A percentile compares a stretch with the other conserved stretches of the same genome.
Evolutionary conservation across 30 jellyfish, hydroid and myxozoan genomes (phyloP).

Genomic region (Pelagia noctiluca): DNA sequence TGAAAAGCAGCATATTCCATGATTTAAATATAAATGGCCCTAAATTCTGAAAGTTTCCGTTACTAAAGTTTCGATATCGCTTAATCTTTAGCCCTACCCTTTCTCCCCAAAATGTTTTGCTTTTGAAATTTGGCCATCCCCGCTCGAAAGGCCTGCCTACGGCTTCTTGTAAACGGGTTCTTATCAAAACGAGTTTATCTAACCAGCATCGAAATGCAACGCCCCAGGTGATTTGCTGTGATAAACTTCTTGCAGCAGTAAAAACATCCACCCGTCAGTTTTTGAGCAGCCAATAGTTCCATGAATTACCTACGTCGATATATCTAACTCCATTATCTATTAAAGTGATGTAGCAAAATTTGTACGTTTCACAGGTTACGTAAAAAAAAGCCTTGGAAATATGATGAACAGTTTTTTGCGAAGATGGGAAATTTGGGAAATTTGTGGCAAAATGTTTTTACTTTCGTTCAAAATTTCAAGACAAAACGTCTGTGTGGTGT

Average conservation of each 20-base stretch:
- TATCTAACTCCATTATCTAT: background rate
- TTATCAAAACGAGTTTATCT: background rate
- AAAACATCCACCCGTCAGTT: background rate
- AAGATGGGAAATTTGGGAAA: too few species aligned
- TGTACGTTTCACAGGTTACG: background rate
- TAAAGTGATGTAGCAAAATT: background rate
- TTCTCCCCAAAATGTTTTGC: too few species aligned
- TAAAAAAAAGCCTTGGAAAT: background rate
- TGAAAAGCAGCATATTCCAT: too few species aligned
- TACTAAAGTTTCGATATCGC: too few species aligned
- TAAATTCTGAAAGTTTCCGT: too few species aligned
- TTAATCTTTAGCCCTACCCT: too few species aligned
- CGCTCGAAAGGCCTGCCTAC: too few species aligned
- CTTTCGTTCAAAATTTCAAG: too few species aligned
- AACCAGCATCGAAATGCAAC: background rate
- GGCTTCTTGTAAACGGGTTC: background rate
- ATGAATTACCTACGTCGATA: background rate
- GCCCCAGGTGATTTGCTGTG: constrained; percentile 2
- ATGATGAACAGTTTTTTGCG: background rate
- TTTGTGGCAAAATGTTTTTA: too few species aligned
- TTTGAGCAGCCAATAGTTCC: background rate
- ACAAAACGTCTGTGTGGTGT: too few species aligned
- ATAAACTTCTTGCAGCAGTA: background rate
- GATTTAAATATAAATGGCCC: too few species aligned
- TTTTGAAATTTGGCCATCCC: too few species aligned